Evolutionary conservation across 2,888 invertebrate genomes (phyloP).

Genomic region (Charanyca ferruginea): DNA sequence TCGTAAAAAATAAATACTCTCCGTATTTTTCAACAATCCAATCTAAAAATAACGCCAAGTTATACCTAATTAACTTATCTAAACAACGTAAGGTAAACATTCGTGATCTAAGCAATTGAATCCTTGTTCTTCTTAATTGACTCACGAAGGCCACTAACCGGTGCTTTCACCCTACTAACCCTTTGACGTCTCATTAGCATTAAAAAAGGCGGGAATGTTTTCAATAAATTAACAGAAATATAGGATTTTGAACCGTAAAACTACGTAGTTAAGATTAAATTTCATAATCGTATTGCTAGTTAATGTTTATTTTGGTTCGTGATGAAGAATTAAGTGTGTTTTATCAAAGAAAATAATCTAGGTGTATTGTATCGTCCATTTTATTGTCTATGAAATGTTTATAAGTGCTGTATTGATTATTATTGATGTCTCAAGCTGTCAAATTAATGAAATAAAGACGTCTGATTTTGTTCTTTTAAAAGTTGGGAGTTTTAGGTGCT

Average conservation of each 20-base stretch:
- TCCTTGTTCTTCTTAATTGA: slow-evolving; percentile 27
- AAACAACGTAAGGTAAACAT: slow-evolving; percentile 33
- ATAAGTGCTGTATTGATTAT: slow-evolving; percentile 18
- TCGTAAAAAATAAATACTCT: too few relatives aligned
- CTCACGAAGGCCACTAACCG: slow-evolving; percentile 33
- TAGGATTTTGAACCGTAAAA: slow-evolving; percentile 21
- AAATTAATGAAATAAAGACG: slow-evolving; percentile 7
- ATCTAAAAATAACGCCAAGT: slow-evolving; percentile 1
- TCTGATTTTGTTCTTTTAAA: slow-evolving; percentile 9
- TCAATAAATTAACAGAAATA: not conserved
- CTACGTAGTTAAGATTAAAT: not conserved
- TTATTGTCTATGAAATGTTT: slow-evolving; percentile 18
- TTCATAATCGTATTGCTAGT: not conserved
- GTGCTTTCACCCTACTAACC: slow-evolving; percentile 56
- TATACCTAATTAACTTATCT: slow-evolving; percentile 10
- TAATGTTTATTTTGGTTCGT: slow-evolving; percentile 46
- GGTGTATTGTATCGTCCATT: slow-evolving; percentile 15
- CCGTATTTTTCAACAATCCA: too few relatives aligned
- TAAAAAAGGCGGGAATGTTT: slow-evolving; percentile 49
- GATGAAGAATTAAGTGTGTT: slow-evolving; percentile 51
- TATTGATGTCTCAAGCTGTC: slow-evolving; percentile 24
- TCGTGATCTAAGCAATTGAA: slow-evolving; percentile 28
- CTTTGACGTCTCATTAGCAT: slow-evolving; percentile 68
- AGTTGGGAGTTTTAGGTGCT: not conserved
- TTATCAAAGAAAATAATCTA: slow-evolving; percentile 35